Percentiles rank a stretch among this genome's conserved stretches.
Evolutionary conservation across 1,140 invertebrate species (phyloP).

Genomic region (Sipha flava): DNA sequence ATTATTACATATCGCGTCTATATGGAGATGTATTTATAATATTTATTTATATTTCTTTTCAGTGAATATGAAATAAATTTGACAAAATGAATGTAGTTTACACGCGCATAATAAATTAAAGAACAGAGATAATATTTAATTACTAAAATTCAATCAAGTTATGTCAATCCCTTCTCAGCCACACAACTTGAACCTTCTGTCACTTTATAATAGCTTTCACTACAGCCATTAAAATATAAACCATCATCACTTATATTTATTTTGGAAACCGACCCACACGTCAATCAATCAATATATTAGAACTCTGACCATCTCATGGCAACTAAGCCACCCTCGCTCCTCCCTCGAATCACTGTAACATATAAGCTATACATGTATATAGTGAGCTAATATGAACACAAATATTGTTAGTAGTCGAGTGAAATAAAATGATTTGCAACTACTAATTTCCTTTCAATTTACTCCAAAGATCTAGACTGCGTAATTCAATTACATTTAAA

Average conservation of each 20-base stretch:
- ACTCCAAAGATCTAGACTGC: too few species aligned
- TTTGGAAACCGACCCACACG: not conserved
- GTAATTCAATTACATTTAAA: too few species aligned
- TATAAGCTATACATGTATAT: not conserved
- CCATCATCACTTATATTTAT: not conserved
- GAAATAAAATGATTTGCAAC: too few species aligned
- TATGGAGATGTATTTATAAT: too few species aligned
- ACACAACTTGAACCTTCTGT: not conserved
- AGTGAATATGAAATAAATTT: too few species aligned
- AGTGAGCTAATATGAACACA: not conserved
- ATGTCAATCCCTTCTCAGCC: not conserved
- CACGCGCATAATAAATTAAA: too few species aligned
- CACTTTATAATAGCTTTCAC: not conserved
- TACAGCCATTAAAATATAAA: not conserved
- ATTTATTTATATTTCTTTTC: too few species aligned
- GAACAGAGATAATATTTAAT: not conserved
- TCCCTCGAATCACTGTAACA: too few species aligned
- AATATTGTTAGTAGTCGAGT: too few species aligned
- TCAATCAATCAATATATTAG: slow-evolving; percentile 2
- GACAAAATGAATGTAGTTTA: too few species aligned
- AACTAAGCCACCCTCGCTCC: not conserved
- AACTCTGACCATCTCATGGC: not conserved
- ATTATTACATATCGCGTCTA: too few species aligned
- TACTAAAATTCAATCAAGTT: not conserved
- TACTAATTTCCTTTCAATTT: too few species aligned